Evolutionary conservation across 2,888 invertebrate species (phyloP).

Genomic region (Drosophila anomelani): DNA sequence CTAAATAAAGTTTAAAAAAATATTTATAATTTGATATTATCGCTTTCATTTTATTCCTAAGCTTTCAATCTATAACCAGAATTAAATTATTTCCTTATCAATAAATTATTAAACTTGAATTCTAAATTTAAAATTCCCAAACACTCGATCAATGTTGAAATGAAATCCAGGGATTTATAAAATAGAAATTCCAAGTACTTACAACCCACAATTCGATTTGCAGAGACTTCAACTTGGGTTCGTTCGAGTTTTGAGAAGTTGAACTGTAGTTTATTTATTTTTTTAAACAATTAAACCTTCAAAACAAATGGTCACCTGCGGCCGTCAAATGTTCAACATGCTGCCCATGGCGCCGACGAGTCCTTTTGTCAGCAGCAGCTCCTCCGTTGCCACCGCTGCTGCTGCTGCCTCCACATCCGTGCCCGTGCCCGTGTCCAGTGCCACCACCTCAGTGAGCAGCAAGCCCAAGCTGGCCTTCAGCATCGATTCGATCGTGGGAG

Average conservation of each 20-base stretch:
- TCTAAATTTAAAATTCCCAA: neutral
- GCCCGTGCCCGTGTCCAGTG: conserved; percentile 47
- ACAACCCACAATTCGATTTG: conserved; percentile 1
- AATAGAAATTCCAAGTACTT: neutral
- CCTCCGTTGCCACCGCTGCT: conserved; percentile 52
- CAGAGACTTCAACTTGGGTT: conserved; percentile 13
- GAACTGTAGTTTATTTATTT: conserved; percentile 31
- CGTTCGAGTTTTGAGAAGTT: conserved; percentile 3
- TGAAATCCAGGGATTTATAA: neutral
- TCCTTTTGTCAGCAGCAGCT: conserved; percentile 76
- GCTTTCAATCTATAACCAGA: too few species aligned
- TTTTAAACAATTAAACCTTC: conserved; percentile 52
- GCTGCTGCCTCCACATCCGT: conserved; percentile 65
- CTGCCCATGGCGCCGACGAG: conserved; percentile 94
- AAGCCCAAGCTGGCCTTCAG: conserved; percentile 97
- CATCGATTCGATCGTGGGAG: conserved; percentile 96
- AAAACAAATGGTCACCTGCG: conserved; percentile 85
- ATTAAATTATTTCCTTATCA: neutral
- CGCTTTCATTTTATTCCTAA: neutral
- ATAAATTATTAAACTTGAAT: neutral
- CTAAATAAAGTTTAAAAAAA: neutral
- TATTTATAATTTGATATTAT: neutral
- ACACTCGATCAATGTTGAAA: neutral
- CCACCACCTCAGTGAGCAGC: conserved; percentile 83
- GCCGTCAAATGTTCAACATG: conserved; percentile 87